Evolutionary conservation across 2,888 invertebrate genomes (phyloP).

Genomic region (Prosopocoilus inquinatus): DNA sequence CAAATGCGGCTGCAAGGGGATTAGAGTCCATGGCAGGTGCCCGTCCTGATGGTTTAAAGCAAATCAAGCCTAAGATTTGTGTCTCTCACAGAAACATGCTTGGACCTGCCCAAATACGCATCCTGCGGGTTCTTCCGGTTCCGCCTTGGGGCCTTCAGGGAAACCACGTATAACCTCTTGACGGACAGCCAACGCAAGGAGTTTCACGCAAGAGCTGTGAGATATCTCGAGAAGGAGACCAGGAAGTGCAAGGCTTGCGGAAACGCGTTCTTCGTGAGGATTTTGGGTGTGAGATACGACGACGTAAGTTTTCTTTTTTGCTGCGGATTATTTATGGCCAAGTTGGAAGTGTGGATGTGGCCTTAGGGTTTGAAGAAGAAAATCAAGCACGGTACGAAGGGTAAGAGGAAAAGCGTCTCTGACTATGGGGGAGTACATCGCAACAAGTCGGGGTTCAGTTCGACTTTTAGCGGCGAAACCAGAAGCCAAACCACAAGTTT

Average conservation of each 20-base stretch:
- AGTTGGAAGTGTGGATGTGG: neutral
- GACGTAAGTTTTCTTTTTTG: constrained; percentile 31
- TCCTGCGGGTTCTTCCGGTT: constrained; percentile 64
- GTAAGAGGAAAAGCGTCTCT: neutral
- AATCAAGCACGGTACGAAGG: neutral
- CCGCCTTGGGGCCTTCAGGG: constrained; percentile 56
- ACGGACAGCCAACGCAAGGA: constrained; percentile 63
- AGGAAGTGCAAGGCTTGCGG: constrained; percentile 59
- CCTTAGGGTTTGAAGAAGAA: constrained; percentile 16
- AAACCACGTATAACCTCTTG: constrained; percentile 61
- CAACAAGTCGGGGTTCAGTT: constrained; percentile 1
- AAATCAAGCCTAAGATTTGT: neutral
- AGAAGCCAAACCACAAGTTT: constrained; percentile 4
- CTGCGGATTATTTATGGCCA: neutral
- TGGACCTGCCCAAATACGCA: constrained; percentile 60
- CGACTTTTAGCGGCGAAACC: neutral
- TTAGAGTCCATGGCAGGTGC: constrained; percentile 43
- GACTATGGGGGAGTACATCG: constrained; percentile 5
- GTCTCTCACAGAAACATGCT: constrained; percentile 48
- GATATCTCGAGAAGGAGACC: constrained; percentile 59
- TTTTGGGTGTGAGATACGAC: constrained; percentile 49
- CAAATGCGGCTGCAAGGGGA: constrained; percentile 49
- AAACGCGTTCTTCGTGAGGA: constrained; percentile 54
- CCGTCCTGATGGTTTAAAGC: neutral
- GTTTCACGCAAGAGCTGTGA: constrained; percentile 59